Evolutionary conservation across 2,888 invertebrate species (phyloP), one percentile per base, ranked within the genome.

Genomic region (Plebejus argus): DNA sequence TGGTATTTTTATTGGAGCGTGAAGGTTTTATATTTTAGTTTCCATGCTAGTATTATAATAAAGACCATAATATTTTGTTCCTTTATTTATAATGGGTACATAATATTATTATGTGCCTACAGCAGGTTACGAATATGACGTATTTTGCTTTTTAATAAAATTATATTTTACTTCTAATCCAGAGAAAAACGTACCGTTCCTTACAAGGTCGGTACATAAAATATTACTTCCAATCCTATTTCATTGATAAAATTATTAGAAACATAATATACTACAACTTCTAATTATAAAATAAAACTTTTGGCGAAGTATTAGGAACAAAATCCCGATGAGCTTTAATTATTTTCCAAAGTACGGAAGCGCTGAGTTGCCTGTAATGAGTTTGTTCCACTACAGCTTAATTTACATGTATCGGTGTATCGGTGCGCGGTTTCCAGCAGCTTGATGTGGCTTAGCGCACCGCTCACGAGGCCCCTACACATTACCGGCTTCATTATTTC

Each of bases 381-480:
- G 66, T 66, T 66, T 66, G 61, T 66, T 66, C 15, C 66, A 28
- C 66, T 28, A 28, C 39, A 39, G 71, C 71, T 39, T 71, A 71
- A 71, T 39, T 39, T 39, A 71, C 35, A 71, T 39, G 20, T 71
- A 39, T 71, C 39, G 71, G 71, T 35, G 35, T n/a, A n/a, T n/a
- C n/a, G n/a, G n/a, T n/a, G n/a, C 39, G 18, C 39, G 71, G 71
- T 74, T 33, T 20, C 2, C 49, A 33, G 28, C 49, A 74, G 74
- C 23, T 74, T 53, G 74, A 53, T 74, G 74, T 74, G 49, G 74
- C 53, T 53, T 10, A 53, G 23, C 49, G n/a, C 12, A 12, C 28
- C 39, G 20, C 58, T 58, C 58, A 58, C n/a, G 20, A 20, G 23
- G 12, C 61, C 28, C 61, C 5, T 33, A 66, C 66, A 66, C 2